Base-by-base conservation (phyloP, 2,113 vertebrate species). In the Leuciscus idus region DNA sequence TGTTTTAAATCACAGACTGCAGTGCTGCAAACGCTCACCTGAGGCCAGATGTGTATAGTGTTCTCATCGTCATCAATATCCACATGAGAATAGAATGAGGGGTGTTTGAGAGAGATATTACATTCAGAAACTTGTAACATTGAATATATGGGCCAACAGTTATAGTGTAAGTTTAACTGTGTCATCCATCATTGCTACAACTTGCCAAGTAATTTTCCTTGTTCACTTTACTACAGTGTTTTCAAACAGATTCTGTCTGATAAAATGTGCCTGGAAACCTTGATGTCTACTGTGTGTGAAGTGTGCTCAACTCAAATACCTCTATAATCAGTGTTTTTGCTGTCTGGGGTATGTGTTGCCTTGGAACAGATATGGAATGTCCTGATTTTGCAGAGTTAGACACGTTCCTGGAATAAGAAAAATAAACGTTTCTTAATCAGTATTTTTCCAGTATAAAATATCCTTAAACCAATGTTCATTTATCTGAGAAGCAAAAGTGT, bases 301-400 rank as follows among this genome's bases (percentile, higher is more conserved):
- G 13, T 48, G 43, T 76, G 26, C 61, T 8, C 73, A 50, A n/a
- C 46, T 28, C 12, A 10, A 75, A 50, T 62, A 19, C 77, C 77
- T 26, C 62, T 26, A 46, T 80, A 62, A 62, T 80, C 77, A 79
- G 30, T 79, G 11, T 80, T 74, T 30, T 61, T 52, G 36, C n/a
- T 30, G 33, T 84, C 72, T 43, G 55, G 74, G 52, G 13, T 19
- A 59, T 79, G 10, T 23, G 76, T 79, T 76, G 59, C 21, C 73
- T 78, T 17, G 46, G 4, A 59, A 28, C 43, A 50, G 57, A 33
- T 84, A 76, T 84, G 72, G 4, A 5, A 17, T 0, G 15, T 52
- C 50, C 15, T 52, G 50, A 55, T 6, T 55, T 19, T 55, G 17
- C 52, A 1, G 52, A 19, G 15, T 55, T 19, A 55, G 52, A 55